A percentile compares a stretch with the other conserved stretches of the same genome.
Conservation (phyloP, 2,113 vertebrate genomes). For the Leptodactylus fuscus region DNA sequence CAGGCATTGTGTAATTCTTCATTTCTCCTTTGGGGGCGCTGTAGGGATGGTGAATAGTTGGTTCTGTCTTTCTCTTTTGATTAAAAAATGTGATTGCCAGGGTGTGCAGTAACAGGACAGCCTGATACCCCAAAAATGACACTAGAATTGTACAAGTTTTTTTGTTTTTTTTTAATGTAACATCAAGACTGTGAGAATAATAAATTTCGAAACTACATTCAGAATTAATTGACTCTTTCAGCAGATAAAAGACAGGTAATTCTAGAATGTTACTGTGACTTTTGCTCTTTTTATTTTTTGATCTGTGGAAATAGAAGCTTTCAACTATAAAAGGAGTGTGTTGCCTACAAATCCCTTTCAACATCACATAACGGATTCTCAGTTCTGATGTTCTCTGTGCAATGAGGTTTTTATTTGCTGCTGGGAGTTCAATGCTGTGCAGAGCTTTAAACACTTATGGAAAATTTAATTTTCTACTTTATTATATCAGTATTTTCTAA, state of each 20-base stretch:
- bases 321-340: constrained; percentile 6
- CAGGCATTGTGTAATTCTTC: background rate
- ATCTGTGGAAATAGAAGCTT: constrained; percentile 12
- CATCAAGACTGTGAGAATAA: background rate
- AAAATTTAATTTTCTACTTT: background rate
- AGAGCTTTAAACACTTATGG: background rate
- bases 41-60: too few species aligned
- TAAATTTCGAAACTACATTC: background rate
- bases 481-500: background rate
- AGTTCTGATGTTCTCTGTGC: constrained; percentile 17
- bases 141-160: too few species aligned
- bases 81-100: too few species aligned
- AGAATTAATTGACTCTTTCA: background rate
- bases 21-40: background rate
- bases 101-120: too few species aligned
- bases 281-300: constrained; percentile 3
- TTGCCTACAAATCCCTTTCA: constrained; percentile 8
- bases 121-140: background rate
- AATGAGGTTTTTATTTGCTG: constrained; percentile 1
- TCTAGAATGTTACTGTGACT: background rate
- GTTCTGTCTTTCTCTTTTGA: too few species aligned
- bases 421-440: background rate
- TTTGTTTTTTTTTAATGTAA: too few species aligned
- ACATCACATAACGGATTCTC: background rate
- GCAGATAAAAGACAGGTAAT: constrained; percentile 16